phyloP scores from a whole-genome alignment of 2,797 vertebrate species.

The Morelia viridis region DNA sequence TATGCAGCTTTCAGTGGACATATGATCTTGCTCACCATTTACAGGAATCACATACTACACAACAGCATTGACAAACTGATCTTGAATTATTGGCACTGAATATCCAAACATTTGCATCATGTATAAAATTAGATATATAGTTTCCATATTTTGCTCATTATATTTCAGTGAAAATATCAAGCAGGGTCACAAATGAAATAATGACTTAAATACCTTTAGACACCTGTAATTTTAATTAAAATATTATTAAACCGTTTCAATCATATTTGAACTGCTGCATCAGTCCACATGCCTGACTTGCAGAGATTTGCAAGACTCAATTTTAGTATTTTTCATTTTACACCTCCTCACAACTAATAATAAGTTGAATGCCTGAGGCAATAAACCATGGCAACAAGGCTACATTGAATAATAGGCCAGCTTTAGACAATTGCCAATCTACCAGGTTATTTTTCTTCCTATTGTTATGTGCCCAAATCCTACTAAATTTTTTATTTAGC shows the following conservation, averaged over 20 bases:
- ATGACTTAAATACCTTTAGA: background rate
- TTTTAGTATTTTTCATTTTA: background rate
- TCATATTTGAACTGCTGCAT: conserved; percentile 1
- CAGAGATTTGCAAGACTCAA: conserved; percentile 17
- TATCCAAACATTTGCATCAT: background rate
- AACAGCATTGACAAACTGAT: too few relatives aligned
- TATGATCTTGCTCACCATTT: background rate
- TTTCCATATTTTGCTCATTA: background rate
- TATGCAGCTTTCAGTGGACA: background rate
- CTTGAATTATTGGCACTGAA: background rate
- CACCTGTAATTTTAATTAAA: conserved; percentile 4
- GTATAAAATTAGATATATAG: background rate
- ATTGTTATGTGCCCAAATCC: background rate
- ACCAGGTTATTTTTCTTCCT: background rate
- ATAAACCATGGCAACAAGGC: background rate
- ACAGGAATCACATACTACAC: background rate
- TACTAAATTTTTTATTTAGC: background rate
- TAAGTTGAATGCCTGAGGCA: background rate
- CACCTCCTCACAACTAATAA: background rate
- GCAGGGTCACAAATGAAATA: background rate
- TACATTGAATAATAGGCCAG: background rate
- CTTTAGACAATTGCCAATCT: background rate
- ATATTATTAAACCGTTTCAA: conserved; percentile 20
- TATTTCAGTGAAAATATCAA: background rate
- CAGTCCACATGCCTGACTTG: background rate